Evolutionary conservation across 2,888 invertebrate genomes (phyloP), one percentile per base, ranked within the genome.

Genomic region (Willowsia nigromaculata): DNA sequence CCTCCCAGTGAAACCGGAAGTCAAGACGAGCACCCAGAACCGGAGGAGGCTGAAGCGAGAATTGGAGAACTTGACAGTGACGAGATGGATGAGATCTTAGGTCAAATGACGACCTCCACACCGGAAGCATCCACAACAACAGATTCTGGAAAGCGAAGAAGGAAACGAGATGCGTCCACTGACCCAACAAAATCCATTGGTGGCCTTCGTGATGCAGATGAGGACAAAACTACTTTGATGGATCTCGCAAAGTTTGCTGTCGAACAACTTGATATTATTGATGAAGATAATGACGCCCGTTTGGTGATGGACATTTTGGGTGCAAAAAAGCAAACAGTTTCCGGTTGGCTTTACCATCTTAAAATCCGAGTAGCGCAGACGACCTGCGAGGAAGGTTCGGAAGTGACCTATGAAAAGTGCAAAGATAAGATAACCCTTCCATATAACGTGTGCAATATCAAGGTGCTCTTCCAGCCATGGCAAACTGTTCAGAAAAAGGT

Each of bases 301-400:
- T 93, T 95, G 0, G 93, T 95, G 13, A 92, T 95, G 50, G 94
- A 95, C 80, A 93, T 95, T 80, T 85, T 95, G 15, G 94, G 94
- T 22, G 94, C 94, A 0, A 94, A 94, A 90, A 93, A 93, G 81
- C 93, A 93, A 95, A 95, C 95, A 4, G 95, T 95, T 18, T 95
- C 95, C 92, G 96, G 96, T 22, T 94, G 96, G 25, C 94, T 95
- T 91, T 96, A 95, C 92, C 94, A 95, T 80, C 93, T 96, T 53
- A 94, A 94, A 30, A 91, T 95, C 5, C 94, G 95, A 92, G 94
- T 96, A 25, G 94, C 94, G 89, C 94, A 94, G 90, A 94, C 94
- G 80, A 94, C 93, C 59, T 96, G 95, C 47, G 50, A 80, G 25
- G 92, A 92, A 59, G 90, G 90, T 7, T 18, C 71, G 22, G 68